phyloP scores from a whole-genome alignment of 2,888 invertebrate genomes.

The Anthophora plumipes region DNA sequence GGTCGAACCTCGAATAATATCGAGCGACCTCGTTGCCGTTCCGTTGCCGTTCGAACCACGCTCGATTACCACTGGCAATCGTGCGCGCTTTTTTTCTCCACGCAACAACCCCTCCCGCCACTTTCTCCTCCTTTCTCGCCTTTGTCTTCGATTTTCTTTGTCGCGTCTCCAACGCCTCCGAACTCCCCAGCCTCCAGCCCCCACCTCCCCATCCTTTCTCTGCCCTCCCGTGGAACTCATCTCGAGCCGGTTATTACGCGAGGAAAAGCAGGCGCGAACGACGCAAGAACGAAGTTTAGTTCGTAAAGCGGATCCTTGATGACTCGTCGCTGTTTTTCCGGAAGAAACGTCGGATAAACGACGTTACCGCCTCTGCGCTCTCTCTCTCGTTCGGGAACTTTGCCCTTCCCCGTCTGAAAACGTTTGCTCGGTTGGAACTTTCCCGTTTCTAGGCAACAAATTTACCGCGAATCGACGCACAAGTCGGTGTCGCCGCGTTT shows the following conservation, averaged over 20 bases:
- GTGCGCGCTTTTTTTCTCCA: constrained; percentile 14
- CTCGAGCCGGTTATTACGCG: constrained; percentile 38
- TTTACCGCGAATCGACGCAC: neutral
- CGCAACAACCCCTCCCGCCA: too few species aligned
- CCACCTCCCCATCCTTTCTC: too few species aligned
- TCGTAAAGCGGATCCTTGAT: constrained; percentile 63
- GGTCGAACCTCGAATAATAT: constrained; percentile 46
- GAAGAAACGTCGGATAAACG: constrained; percentile 64
- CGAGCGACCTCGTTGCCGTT: constrained; percentile 26
- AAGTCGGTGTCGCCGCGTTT: neutral
- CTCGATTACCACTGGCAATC: neutral
- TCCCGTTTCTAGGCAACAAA: neutral
- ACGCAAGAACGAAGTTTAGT: constrained; percentile 48
- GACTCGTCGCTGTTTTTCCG: constrained; percentile 69
- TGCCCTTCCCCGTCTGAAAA: neutral
- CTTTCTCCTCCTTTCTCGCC: neutral
- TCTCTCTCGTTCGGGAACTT: constrained; percentile 1
- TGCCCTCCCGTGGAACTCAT: constrained; percentile 20
- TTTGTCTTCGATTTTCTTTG: constrained; percentile 7
- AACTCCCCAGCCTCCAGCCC: too few species aligned
- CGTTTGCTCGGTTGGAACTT: neutral
- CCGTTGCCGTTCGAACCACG: too few species aligned
- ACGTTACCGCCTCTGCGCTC: constrained; percentile 20
- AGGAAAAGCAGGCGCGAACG: constrained; percentile 35
- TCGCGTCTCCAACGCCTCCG: neutral